Percentiles rank a stretch among this genome's conserved stretches.
phyloP scores from a whole-genome alignment of 1,140 invertebrate species.

The Pomphorhynchus laevis region DNA sequence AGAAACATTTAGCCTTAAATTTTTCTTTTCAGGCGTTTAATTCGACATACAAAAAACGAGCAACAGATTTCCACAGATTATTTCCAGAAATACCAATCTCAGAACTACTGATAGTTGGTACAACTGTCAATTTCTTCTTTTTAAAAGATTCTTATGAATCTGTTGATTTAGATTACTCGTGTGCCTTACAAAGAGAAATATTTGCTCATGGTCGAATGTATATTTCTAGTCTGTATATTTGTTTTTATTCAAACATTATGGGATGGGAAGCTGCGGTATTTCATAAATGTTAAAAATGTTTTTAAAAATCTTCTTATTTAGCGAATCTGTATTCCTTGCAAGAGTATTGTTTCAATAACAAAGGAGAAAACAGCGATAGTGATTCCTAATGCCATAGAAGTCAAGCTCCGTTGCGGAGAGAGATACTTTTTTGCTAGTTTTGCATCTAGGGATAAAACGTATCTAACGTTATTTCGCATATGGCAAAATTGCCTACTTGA shows the following conservation, averaged over 20 bases:
- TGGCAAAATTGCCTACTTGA: slow-evolving; percentile 76
- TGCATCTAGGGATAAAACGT: slow-evolving; percentile 51
- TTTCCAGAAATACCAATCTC: slow-evolving; percentile 59
- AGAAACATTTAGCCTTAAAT: not conserved
- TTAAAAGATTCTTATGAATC: not conserved
- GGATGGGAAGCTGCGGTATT: slow-evolving; percentile 42
- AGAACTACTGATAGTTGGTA: slow-evolving; percentile 58
- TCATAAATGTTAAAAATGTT: slow-evolving; percentile 1
- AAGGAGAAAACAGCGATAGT: slow-evolving; percentile 63
- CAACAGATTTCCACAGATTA: slow-evolving; percentile 52
- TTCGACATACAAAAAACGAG: slow-evolving; percentile 20
- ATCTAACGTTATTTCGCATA: slow-evolving; percentile 58
- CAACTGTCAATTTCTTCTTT: slow-evolving; percentile 16
- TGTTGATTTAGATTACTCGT: slow-evolving; percentile 21
- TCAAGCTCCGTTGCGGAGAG: slow-evolving; percentile 29
- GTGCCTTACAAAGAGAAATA: slow-evolving; percentile 66
- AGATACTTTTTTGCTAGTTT: slow-evolving; percentile 72
- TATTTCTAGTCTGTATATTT: slow-evolving; percentile 56
- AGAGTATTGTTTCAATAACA: slow-evolving; percentile 52
- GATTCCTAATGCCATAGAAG: slow-evolving; percentile 51
- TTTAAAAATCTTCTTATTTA: not conserved
- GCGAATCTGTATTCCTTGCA: slow-evolving; percentile 29
- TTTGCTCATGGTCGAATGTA: slow-evolving; percentile 57
- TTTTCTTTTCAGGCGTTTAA: slow-evolving; percentile 3
- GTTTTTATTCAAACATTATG: slow-evolving; percentile 76